Evolutionary conservation across 2,888 invertebrate species (phyloP).

Genomic region (Eupithecia vulgata): DNA sequence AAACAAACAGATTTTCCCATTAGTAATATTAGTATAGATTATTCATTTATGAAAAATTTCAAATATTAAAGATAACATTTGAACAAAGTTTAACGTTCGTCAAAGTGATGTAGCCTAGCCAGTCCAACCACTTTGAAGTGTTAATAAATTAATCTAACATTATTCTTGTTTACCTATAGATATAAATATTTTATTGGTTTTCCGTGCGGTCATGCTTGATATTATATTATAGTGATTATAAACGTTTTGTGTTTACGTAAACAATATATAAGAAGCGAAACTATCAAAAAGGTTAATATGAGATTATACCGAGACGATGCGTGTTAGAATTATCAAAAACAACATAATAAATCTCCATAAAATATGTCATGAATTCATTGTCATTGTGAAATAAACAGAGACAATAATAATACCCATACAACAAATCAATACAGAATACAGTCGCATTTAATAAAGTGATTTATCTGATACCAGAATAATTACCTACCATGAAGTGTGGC

Average conservation of each 20-base stretch:
- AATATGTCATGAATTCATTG: background rate
- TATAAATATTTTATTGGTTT: constrained; percentile 27
- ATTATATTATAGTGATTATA: constrained; percentile 12
- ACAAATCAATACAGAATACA: constrained; percentile 4
- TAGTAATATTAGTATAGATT: too few relatives aligned
- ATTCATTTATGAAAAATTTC: too few relatives aligned
- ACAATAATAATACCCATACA: background rate
- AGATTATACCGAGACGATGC: background rate
- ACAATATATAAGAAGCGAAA: constrained; percentile 1
- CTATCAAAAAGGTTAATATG: background rate
- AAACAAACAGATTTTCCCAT: too few relatives aligned
- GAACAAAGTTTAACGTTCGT: background rate
- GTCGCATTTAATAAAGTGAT: constrained; percentile 47
- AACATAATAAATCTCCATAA: background rate
- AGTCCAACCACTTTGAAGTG: background rate
- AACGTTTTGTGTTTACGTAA: constrained; percentile 18
- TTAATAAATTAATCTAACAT: constrained; percentile 4
- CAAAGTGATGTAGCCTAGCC: background rate
- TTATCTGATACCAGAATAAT: constrained; percentile 49
- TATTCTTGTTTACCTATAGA: constrained; percentile 12
- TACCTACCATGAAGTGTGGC: constrained; percentile 49
- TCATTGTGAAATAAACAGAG: background rate
- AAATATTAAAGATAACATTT: background rate
- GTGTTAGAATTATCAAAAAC: background rate
- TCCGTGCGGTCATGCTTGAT: constrained; percentile 23